Evolutionary conservation across 2,888 invertebrate genomes (phyloP), one percentile per base, ranked within the genome.

Genomic region (Autographa gamma): DNA sequence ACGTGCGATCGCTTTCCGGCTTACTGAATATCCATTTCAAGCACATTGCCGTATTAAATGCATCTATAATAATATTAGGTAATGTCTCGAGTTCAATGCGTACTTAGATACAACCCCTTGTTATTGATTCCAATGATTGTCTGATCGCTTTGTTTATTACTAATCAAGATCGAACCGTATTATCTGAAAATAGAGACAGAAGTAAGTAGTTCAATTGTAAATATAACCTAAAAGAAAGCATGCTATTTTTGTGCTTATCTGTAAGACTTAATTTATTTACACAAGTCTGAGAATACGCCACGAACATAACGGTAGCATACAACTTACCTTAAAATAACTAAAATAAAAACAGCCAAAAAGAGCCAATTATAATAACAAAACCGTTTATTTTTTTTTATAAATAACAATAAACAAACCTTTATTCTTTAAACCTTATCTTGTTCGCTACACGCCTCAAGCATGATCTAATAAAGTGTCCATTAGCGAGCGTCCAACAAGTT

Each of bases 1-100:
- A 86, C 88, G 85, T 84, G 86, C 88, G 89, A 91, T 90, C 89
- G 88, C 89, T 89, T 92, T 91, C 90, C 90, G 87, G 91, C 88
- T 91, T 90, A 90, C 92, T 89, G 90, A 86, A 88, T 88, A 88
- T 89, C 92, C 89, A 90, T 90, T 89, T 85, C 87, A 76, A 69
- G 82, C 84, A 85, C 82, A 89, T 89, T 89, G 86, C 81, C 80
- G 84, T 85, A 87, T 88, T 87, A 84, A 87, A 88, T 89, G 83
- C 82, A 84, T 85, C 82, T 83, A 76, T 86, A 84, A 88, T 87
- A 86, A 86, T 82, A 76, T 79, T 80, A 77, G 67, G 71, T 82
- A 66, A 82, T 82, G 74, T 71, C 82, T 77, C 66, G 19, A 74
- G 66, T 71, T 76, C 68, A 71, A 74, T 77, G 63, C 70, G 58